Conservation (phyloP, 1,140 invertebrate species). For the Stegodyphus dumicola region DNA sequence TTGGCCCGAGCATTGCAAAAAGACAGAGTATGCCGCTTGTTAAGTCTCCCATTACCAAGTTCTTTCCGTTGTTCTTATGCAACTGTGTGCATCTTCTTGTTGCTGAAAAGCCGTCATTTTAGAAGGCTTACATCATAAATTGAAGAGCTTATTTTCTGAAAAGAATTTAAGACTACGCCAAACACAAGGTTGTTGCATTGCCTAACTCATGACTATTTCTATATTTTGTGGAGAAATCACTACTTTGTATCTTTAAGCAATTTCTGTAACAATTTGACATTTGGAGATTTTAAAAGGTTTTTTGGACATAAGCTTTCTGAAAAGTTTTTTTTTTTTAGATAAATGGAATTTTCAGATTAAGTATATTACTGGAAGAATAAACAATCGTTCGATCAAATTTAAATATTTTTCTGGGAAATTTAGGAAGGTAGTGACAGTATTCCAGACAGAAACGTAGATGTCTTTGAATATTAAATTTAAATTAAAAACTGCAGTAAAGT, state of each 20-base stretch:
- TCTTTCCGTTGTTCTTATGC: not conserved
- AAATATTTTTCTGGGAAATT: no score
- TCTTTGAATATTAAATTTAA: no score
- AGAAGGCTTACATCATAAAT: conserved; percentile 46
- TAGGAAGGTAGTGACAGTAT: no score
- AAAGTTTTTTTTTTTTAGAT: no score
- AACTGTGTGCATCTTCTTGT: not conserved
- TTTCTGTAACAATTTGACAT: not conserved
- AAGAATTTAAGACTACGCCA: not conserved
- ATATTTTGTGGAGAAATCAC: not conserved
- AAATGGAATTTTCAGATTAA: no score
- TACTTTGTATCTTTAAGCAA: not conserved
- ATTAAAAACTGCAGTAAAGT: no score
- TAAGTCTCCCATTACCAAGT: conserved; percentile 29
- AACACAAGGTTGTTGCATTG: no score
- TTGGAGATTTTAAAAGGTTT: not conserved
- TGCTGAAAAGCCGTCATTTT: conserved; percentile 31
- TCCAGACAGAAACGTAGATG: no score
- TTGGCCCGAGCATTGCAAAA: conserved; percentile 1
- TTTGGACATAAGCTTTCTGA: not conserved
- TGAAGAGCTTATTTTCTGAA: conserved; percentile 22
- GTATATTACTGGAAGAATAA: no score
- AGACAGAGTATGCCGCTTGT: conserved; percentile 18
- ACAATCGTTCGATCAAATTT: no score
- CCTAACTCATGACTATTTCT: not conserved